Base-by-base conservation (phyloP, 2,113 vertebrate species). In the Nansenia antarctica region DNA sequence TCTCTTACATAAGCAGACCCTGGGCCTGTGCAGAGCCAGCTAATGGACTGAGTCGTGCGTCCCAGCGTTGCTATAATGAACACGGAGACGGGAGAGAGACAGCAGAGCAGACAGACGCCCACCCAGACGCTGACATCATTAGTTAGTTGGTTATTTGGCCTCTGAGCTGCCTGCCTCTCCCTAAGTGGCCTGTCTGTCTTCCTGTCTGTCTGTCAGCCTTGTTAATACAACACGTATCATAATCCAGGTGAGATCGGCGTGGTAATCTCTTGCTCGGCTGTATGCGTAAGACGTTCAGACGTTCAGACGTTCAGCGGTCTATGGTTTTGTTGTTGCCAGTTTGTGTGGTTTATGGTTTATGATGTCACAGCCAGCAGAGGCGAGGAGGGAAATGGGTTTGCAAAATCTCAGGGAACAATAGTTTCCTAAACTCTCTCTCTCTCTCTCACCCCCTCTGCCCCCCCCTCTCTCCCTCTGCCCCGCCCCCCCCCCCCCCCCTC, bases 321-420 rank as follows among this genome's bases (percentile, higher is more conserved):
- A 62, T 74, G 45, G 54, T 72, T 72, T 67, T 14, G 39, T 67
- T 14, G 39, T 3, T 26, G 5, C 65, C 70, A 74, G 71, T 69
- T n/a, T 68, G 30, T 77, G 63, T 53, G 68, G 64, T 74, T n/a
- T n/a, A 69, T 42, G 53, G 72, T 32, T 53, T 29, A 47, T 64
- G 37, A 45, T 72, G 55, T 45, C 7, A n/a, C 68, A 49, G 39
- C 60, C 68, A 59, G 65, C 76, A 61, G 69, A 22, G 77, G 39
- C 31, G 45, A 5, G n/a, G 20, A n/a, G 77, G 68, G 77, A 67
- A 83, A 77, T 72, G 24, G 24, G 22, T 15, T 49, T 20, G 52
- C n/a, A n/a, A n/a, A n/a, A n/a, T n/a, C n/a, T n/a, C n/a, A n/a
- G n/a, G n/a, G n/a, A n/a, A n/a, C n/a, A n/a, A n/a, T n/a, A n/a